Conservation (phyloP, 1,140 invertebrate genomes). For the Trichogramma pretiosum region DNA sequence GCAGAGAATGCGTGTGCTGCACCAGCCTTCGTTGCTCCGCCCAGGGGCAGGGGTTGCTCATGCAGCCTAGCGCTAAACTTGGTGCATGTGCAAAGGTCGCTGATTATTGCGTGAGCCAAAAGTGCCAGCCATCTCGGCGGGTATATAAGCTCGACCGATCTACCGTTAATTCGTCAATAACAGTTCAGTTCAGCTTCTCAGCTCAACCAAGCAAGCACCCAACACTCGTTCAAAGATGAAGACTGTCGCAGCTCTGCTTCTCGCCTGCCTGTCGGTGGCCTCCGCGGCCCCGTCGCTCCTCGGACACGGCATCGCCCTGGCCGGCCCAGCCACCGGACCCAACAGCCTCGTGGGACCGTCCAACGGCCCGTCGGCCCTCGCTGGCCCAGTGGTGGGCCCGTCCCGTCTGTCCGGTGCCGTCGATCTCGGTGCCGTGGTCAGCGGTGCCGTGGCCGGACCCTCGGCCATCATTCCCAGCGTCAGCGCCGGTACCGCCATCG, state of each 20-base stretch:
- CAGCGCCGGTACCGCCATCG: conserved; percentile 19
- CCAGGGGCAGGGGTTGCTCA: no score
- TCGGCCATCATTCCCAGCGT: conserved; percentile 38
- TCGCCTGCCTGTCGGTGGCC: conserved; percentile 28
- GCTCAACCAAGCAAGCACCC: background rate
- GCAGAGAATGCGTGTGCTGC: no score
- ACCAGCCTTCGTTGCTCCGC: no score
- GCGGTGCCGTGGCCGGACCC: conserved; percentile 39
- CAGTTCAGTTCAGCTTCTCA: background rate
- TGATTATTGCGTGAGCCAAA: no score
- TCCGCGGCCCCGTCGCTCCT: conserved; percentile 33
- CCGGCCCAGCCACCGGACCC: conserved; percentile 32
- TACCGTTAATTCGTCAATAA: background rate
- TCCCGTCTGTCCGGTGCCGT: conserved; percentile 39
- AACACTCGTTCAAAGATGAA: conserved; percentile 26
- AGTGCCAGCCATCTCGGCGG: no score
- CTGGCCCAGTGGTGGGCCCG: conserved; percentile 36
- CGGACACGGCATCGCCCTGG: conserved; percentile 27
- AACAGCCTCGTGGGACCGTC: conserved; percentile 18
- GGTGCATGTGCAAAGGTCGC: no score
- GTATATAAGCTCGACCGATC: no score
- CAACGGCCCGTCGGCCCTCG: conserved; percentile 21
- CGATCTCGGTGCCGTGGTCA: conserved; percentile 38
- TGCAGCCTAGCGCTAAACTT: no score
- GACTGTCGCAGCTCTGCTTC: conserved; percentile 26